Evolutionary conservation across 2,797 vertebrate species (phyloP), one percentile per base, ranked within the genome.

Genomic region (Steatocranus sp.): DNA sequence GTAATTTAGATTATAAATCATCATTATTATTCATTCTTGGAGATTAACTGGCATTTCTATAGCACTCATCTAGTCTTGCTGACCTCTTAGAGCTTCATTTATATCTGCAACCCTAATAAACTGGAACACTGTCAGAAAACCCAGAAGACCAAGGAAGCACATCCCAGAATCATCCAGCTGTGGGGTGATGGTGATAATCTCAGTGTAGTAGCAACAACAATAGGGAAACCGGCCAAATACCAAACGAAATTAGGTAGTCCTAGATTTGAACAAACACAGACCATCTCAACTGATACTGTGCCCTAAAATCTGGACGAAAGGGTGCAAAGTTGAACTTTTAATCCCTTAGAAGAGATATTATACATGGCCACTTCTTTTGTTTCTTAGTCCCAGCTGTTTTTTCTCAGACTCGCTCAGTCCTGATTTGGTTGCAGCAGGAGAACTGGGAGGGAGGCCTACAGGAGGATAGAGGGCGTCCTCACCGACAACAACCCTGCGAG

Each of bases 41-140:
- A 38, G 61, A 66, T 23, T 0, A 43, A 68, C 5, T 41, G 63
- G 8, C 1, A 11, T 66, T 66, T 38, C n/a, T 15, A 14, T 20
- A 8, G 11, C 34, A 38, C 34, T 14, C n/a, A 38, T 68, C 20
- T 68, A 25, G 36, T 11, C 36, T 25, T 68, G 25, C 36, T 25
- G 36, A 25, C 11, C 38, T 41, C 20, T 41, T 41, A 25, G 38
- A 43, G 63, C 8, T 41, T 68, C 8, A 68, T 25, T 15, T 23
- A 0, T 0, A 41, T 41, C 12, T 25, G 36, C 36, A 1, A 0
- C 20, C 12, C 36, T 25, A 25, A 68, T 68, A 25, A 68, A 68
- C 8, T 15, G 36, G 38, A 43, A 68, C 12, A 38, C 12, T 38
- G 7, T 38, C 23, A 15, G 34, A 23, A 66, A 66, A 41, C 36